phyloP scores from a whole-genome alignment of 2,888 invertebrate genomes.

The Coronaproctus castanopsis region DNA sequence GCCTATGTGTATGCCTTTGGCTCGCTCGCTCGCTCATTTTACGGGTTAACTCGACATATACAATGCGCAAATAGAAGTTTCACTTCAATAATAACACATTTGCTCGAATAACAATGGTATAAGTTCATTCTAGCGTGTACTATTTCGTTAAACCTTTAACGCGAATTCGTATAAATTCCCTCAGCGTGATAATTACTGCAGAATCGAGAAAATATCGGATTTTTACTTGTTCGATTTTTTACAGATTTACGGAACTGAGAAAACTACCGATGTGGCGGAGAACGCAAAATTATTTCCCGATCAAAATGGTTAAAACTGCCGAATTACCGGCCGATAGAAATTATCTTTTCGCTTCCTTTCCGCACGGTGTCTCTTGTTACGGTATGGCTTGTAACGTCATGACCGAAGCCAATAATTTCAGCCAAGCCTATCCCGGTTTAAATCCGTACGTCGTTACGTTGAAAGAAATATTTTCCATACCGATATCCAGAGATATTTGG shows the following conservation, averaged over 20 bases:
- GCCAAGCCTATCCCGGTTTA: conserved; percentile 40
- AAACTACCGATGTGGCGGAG: conserved; percentile 48
- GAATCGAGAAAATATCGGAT: too few species aligned
- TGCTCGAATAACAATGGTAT: too few species aligned
- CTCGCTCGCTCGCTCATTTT: too few species aligned
- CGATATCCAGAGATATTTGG: conserved; percentile 47
- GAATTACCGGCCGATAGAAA: conserved; percentile 60
- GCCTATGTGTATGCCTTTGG: too few species aligned
- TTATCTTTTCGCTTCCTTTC: conserved; percentile 72
- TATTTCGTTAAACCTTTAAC: too few species aligned
- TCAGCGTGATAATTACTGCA: too few species aligned
- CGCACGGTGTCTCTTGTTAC: conserved; percentile 70
- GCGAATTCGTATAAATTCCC: too few species aligned
- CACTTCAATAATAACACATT: too few species aligned
- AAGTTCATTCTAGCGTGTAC: too few species aligned
- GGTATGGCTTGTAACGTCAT: conserved; percentile 62
- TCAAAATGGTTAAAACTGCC: conserved; percentile 56
- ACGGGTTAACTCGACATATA: too few species aligned
- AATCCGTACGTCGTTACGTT: conserved; percentile 41
- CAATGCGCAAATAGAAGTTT: too few species aligned
- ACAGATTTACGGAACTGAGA: conserved; percentile 39
- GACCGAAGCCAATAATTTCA: conserved; percentile 38
- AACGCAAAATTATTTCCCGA: conserved; percentile 66
- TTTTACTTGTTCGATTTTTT: too few species aligned
- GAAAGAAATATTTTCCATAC: conserved; percentile 48